Evolutionary conservation across 2,888 invertebrate species (phyloP).

Genomic region (Perizoma flavofasciatum): DNA sequence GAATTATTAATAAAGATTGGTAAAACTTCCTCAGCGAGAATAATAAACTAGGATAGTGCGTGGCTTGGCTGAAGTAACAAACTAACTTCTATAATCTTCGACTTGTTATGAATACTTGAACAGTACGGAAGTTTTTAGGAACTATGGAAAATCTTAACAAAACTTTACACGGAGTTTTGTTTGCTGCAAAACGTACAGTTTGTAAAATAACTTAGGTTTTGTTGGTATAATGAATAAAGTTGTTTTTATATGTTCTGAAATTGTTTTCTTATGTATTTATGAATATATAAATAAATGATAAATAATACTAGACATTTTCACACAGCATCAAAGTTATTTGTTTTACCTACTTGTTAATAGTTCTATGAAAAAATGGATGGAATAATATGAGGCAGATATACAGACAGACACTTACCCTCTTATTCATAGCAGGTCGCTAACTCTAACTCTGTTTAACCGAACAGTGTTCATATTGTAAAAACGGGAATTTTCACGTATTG

Average conservation of each 20-base stretch:
- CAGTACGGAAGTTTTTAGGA: slow-evolving; percentile 26
- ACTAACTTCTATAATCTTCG: slow-evolving; percentile 36
- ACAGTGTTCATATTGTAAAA: too few relatives aligned
- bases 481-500: too few relatives aligned
- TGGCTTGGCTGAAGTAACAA: slow-evolving; percentile 31
- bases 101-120: slow-evolving; percentile 41
- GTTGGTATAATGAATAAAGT: slow-evolving; percentile 19
- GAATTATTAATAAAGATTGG: slow-evolving; percentile 22
- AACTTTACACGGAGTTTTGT: slow-evolving; percentile 35
- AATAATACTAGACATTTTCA: too few relatives aligned
- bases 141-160: slow-evolving; percentile 39
- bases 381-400: too few relatives aligned
- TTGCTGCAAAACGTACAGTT: slow-evolving; percentile 29
- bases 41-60: slow-evolving; percentile 35
- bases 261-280: not conserved
- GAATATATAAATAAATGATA: too few relatives aligned
- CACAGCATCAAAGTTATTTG: too few relatives aligned
- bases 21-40: slow-evolving; percentile 23
- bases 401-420: too few relatives aligned
- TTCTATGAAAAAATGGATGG: too few relatives aligned
- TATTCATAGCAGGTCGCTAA: too few relatives aligned
- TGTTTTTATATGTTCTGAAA: not conserved
- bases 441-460: too few relatives aligned
- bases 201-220: slow-evolving; percentile 29
- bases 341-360: too few relatives aligned